A percentile compares a stretch with the other conserved stretches of the same genome.
These are phyloP conservation scores for Medauroidea extradentata DNA, from an alignment of 1,140 invertebrate genomes.

Conservation along the genomic window DNA sequence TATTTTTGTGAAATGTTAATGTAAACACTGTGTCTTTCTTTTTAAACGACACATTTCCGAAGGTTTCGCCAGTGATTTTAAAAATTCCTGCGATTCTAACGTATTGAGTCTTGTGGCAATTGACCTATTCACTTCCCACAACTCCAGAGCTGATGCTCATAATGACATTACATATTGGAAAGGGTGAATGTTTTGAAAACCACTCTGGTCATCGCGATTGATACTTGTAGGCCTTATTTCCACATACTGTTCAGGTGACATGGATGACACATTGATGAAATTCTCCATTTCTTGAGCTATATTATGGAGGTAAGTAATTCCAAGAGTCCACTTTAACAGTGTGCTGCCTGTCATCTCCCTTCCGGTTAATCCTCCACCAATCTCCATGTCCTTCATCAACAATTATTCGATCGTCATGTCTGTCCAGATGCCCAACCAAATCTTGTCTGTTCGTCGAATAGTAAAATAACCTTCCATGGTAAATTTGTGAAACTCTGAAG, in stretches of 20 bases:
- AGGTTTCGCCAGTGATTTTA: no score
- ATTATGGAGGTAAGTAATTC: no score
- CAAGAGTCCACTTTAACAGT: not conserved
- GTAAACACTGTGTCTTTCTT: no score
- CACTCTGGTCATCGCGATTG: not conserved
- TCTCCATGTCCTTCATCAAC: slow-evolving; percentile 43
- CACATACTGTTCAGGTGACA: not conserved
- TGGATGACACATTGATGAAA: not conserved
- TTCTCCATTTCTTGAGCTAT: not conserved
- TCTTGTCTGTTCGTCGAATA: slow-evolving; percentile 40
- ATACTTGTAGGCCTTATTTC: not conserved
- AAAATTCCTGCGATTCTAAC: no score
- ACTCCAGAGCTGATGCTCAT: no score
- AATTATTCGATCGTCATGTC: slow-evolving; percentile 41
- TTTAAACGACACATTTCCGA: no score
- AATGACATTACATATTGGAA: no score
- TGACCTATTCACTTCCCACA: no score
- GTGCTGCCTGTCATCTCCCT: slow-evolving; percentile 31
- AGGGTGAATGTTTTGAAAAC: no score
- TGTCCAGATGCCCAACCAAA: slow-evolving; percentile 40
- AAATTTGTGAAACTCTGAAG: slow-evolving; percentile 38
- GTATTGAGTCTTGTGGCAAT: no score
- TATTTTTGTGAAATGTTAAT: no score
- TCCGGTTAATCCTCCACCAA: slow-evolving; percentile 35
- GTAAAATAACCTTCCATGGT: slow-evolving; percentile 34